Conservation (phyloP, 2,888 invertebrate genomes). For the Chrysolina haemoptera region DNA sequence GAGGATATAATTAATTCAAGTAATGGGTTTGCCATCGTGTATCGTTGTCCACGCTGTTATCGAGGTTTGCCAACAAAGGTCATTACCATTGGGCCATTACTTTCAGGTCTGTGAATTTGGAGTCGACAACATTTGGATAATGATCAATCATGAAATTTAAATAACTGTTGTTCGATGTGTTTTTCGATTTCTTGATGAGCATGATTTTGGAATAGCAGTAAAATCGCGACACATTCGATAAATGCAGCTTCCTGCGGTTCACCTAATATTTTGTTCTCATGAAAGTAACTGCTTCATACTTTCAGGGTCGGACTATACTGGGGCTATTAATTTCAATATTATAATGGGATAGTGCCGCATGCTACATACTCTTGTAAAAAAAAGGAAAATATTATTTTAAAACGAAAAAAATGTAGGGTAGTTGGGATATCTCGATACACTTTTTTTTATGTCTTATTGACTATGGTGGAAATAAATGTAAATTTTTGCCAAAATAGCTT, state of each 20-base stretch:
- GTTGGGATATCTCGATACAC: too few species aligned
- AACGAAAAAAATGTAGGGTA: too few species aligned
- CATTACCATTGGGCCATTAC: slow-evolving; percentile 6
- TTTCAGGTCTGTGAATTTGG: slow-evolving; percentile 1
- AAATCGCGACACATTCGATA: neutral
- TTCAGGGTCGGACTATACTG: too few species aligned
- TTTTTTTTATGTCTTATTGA: too few species aligned
- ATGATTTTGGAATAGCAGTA: neutral
- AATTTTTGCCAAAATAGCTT: too few species aligned
- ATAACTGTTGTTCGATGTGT: slow-evolving; percentile 1
- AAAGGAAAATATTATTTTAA: too few species aligned
- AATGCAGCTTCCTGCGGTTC: neutral
- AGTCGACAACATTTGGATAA: slow-evolving; percentile 4
- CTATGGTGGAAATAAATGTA: too few species aligned
- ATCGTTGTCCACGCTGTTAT: neutral
- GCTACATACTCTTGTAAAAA: too few species aligned
- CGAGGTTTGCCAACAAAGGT: neutral
- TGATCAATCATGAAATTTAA: neutral
- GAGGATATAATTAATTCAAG: slow-evolving; percentile 1
- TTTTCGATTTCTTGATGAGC: neutral
- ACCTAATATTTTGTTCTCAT: neutral
- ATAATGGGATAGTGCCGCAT: too few species aligned
- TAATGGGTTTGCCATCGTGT: neutral
- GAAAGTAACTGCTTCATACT: neutral
- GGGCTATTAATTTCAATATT: too few species aligned